Percentiles rank a stretch among this genome's conserved stretches.
phyloP scores from a whole-genome alignment of 2,888 invertebrate genomes.

The Noctua pronuba region DNA sequence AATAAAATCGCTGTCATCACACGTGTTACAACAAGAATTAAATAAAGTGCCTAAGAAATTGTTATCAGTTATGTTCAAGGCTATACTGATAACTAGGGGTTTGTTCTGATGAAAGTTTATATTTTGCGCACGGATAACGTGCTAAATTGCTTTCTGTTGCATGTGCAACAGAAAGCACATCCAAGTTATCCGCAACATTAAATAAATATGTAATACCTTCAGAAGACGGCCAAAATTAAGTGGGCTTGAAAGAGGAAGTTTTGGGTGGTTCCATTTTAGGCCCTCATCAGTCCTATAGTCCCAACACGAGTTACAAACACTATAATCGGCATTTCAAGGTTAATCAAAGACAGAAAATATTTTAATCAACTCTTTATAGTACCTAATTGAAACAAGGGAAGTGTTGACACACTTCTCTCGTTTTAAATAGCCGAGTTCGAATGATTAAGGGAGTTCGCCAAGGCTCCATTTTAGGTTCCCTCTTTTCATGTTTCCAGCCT shows the following conservation, averaged over 20 bases:
- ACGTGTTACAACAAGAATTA: not conserved
- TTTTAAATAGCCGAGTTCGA: not conserved
- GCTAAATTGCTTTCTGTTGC: no score
- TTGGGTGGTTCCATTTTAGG: not conserved
- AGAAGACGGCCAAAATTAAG: not conserved
- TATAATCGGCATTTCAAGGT: no score
- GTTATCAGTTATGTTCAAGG: slow-evolving; percentile 10
- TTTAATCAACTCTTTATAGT: not conserved
- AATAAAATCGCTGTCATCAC: slow-evolving; percentile 5
- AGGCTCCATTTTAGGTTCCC: not conserved
- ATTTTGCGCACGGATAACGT: not conserved
- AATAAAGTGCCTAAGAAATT: slow-evolving; percentile 2
- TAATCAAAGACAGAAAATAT: not conserved
- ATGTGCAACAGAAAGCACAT: not conserved
- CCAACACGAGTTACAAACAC: not conserved
- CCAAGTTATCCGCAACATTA: not conserved
- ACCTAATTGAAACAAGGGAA: not conserved
- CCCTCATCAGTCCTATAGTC: not conserved
- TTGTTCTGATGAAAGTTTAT: not conserved
- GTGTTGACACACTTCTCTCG: not conserved
- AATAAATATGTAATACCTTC: not conserved
- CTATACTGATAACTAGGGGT: not conserved
- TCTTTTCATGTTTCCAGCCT: not conserved
- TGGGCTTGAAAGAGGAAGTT: not conserved
- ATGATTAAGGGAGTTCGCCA: not conserved